Base-by-base conservation (phyloP, 2,113 vertebrate genomes). In the Elgaria multicarinata region DNA sequence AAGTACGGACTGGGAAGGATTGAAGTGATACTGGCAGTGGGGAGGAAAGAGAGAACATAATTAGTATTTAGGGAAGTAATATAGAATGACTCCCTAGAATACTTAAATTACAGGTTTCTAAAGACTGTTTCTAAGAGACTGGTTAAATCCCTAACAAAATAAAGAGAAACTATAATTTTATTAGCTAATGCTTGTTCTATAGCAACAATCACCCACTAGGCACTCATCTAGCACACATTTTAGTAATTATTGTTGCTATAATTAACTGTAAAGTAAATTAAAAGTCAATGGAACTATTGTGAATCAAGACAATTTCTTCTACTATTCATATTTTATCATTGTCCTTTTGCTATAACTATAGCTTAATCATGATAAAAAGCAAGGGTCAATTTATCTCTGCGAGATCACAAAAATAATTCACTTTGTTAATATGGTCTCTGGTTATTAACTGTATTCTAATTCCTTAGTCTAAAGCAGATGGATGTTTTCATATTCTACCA, bases 1-100 rank as follows among this genome's bases (percentile, higher is more conserved):
- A 95, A 99, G 96, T 87, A 98, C 95, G 22, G 98, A 99, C 97
- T 99, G 99, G 28, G 98, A 98, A 55, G 99, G 99, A 95, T 99
- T 99, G 95, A 99, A 99, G 97, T 99, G 99, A 95, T 99, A 99
- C 99, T 99, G 94, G 64, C 18, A 72, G 69, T 13, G 33, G 8
- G 39, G 33, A 44, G 62, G 22, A 92, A 92, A 53, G 95, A 92
- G 96, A 79, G 74, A 75, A 85, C 83, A 53, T 66, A 42, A 91
- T 92, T 90, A 95, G 75, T 31, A 31, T 87, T 46, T 86, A 55
- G 75, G 66, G 36, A 72, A 92, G 0, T 26, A 69, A 46, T 69
- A 26, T 66, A 77, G 58, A 67, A 64, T 46, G 46, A 33, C 28
- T 89, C 44, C 75, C 87, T 55, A 86, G 33, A 93, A 67, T 26